Evolutionary conservation across 2,797 vertebrate species (phyloP), one percentile per base, ranked within the genome.

Genomic region (Alcedo quadribrachys): DNA sequence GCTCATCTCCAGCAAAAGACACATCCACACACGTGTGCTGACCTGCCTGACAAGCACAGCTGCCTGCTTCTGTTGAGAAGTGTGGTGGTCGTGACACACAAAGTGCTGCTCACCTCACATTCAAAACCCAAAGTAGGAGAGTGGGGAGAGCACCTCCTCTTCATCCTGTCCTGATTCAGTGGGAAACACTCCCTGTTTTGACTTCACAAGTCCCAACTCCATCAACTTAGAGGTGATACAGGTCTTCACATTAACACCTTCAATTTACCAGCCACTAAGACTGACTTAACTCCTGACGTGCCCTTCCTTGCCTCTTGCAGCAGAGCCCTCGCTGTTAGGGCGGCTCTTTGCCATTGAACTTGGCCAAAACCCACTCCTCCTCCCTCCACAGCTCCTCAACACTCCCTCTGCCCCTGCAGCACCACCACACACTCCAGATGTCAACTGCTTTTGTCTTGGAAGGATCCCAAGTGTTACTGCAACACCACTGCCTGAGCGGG

Each of bases 331-430:
- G 4, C 24, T 70, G 3, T 45, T 43, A 76, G 12, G 57, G 8
- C 37, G 71, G 30, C 40, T n/a, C n/a, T 75, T 45, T 0, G 3
- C 24, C 0, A 0, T 8, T 40, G 20, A 3, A 9, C 45, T 69
- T 51, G 65, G 81, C 43, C 2, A 2, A 74, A 70, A 66, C 57
- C 20, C 33, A 22, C n/a, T 43, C 40, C 35, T 70, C 37, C 69
- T 69, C 25, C 48, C 32, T 18, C 9, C 27, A 9, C 42, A 30
- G 57, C 37, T 50, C 65, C 66, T 78, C 10, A 40, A 30, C 15
- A 9, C 12, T 33, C 61, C 33, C 11, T 73, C 17, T 33, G 43
- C 48, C 54, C 28, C 60, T 46, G 40, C 70, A 68, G 55, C 53
- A 42, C 69, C 5, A 42, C 76, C 65, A 80, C 3, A 0, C 20